phyloP scores from a whole-genome alignment of 2,888 invertebrate species.

The Aphodius sticticus region DNA sequence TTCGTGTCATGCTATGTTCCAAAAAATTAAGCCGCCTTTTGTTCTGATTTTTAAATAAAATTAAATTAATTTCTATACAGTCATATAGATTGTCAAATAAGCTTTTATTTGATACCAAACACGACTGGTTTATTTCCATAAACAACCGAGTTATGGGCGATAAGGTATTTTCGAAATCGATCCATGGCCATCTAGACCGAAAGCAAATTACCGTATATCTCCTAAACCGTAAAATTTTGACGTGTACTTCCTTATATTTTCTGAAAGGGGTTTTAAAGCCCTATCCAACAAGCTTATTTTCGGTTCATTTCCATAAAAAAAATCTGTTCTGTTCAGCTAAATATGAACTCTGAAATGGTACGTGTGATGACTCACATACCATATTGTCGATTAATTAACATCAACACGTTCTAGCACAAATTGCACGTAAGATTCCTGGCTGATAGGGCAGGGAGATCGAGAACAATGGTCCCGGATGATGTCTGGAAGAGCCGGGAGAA shows the following conservation, averaged over 20 bases:
- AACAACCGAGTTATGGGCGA: not conserved
- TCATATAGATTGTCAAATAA: not conserved
- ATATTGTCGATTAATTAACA: not conserved
- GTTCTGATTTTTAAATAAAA: not conserved
- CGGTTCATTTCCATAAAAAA: not conserved
- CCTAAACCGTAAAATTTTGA: not conserved
- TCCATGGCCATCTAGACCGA: not conserved
- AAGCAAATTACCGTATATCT: not conserved
- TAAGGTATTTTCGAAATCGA: not conserved
- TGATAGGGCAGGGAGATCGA: not conserved
- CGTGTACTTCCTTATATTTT: not conserved
- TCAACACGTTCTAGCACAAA: not conserved
- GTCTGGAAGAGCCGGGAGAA: not conserved
- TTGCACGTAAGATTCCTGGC: not conserved
- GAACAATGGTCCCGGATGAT: constrained; percentile 4
- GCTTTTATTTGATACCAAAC: not conserved
- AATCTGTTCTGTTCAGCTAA: not conserved
- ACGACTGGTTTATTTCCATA: not conserved
- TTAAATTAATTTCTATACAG: not conserved
- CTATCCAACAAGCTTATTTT: not conserved
- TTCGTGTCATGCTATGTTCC: not conserved
- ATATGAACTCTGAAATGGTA: not conserved
- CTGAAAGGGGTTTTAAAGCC: not conserved
- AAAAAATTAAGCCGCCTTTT: not conserved
- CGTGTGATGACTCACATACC: not conserved